Conservation (phyloP, 1,140 invertebrate species). For the Sipha flava region DNA sequence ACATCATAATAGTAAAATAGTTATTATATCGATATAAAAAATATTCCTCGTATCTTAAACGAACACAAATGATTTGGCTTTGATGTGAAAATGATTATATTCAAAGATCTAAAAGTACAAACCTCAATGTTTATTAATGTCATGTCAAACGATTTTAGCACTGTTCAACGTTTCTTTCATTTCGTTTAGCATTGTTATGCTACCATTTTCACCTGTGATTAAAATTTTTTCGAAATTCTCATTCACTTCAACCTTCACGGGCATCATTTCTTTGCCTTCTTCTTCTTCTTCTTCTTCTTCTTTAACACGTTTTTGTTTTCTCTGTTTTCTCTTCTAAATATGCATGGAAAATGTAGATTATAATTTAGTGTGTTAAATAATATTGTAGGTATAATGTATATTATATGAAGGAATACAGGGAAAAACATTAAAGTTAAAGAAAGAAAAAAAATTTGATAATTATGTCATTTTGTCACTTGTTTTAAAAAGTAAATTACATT, state of each 20-base stretch:
- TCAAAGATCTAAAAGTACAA: conserved; percentile 12
- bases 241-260: conserved; percentile 42
- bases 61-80: not conserved
- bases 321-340: conserved; percentile 11
- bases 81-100: not conserved
- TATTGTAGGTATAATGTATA: too few relatives aligned
- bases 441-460: too few relatives aligned
- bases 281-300: conserved; percentile 7
- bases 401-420: too few relatives aligned
- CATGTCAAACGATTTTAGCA: not conserved
- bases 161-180: not conserved
- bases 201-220: not conserved
- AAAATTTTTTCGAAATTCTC: conserved; percentile 45
- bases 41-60: not conserved
- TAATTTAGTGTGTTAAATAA: too few relatives aligned
- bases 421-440: too few relatives aligned
- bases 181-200: not conserved
- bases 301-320: conserved; percentile 2
- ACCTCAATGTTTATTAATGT: not conserved
- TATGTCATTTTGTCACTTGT: too few relatives aligned
- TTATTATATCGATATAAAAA: not conserved
- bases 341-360: too few relatives aligned
- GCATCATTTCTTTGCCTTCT: conserved; percentile 4
- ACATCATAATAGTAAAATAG: not conserved
- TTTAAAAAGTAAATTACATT: too few relatives aligned